Base-by-base conservation (phyloP, 2,888 invertebrate species). In the Capitulum mitella region DNA sequence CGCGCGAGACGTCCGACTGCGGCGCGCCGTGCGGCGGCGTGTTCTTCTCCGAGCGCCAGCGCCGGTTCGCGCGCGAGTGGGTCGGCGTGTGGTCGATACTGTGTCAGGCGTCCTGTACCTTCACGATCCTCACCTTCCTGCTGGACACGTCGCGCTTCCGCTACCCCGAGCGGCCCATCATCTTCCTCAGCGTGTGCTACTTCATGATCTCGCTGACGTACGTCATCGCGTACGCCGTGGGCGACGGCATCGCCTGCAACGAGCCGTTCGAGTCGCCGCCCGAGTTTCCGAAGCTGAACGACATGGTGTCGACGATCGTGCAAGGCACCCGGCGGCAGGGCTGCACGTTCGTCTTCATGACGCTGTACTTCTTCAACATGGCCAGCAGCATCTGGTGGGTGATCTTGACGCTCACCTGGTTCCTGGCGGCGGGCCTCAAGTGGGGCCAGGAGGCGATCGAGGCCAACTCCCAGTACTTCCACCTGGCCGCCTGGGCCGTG, bases 351-450 rank as follows among this genome's bases (percentile, higher is more conserved):
- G 95, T 98, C 80, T 99, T 99, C 87, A 89, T 98, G 77, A 89
- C 98, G 82, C 93, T 97, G 48, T 99, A 99, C 88, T 98, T 97
- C 89, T 99, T 98, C 88, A 97, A 97, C 81, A 98, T 98, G 97
- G 97, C 98, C 0, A 95, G 96, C 0, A 95, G 95, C 37, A 94
- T 98, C 79, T 99, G 98, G 98, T 90, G 90, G 90, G 97, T 99
- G 78, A 91, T 98, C 81, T 88, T 99, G 29, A 93, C 97, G 78
- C 93, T 99, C 86, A 97, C 98, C 76, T 99, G 98, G 98, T 98
- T 98, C 88, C 89, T 99, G 82, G 96, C 98, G 0, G 98, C 98
- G 1, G 98, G 97, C 0, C 89, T 98, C 58, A 98, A 99, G 86
- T 99, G 98, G 99, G 96, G 98, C 82, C 96, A 96, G 86, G 99